Base-by-base conservation (phyloP, 1,140 invertebrate species). In the Tribolium castaneum region DNA sequence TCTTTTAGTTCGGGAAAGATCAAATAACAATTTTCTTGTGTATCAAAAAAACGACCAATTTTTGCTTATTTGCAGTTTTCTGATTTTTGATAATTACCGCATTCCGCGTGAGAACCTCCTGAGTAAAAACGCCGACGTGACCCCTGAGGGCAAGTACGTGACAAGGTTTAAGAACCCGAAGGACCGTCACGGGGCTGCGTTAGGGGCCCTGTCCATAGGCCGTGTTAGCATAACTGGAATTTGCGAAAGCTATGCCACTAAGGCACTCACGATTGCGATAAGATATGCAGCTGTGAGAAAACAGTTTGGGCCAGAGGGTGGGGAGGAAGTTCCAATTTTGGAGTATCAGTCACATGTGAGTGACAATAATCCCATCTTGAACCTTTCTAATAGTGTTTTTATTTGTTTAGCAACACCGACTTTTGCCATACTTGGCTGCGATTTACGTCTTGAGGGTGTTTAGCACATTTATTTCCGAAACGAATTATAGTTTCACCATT, bases 351-450 rank as follows among this genome's bases (percentile, higher is more conserved):
- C 96, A 62, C 96, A 96, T 87, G 91, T 93, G 82, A 89, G 89
- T 88, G 75, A 22, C 62, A 71, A 7, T 30, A 10, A 16, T n/a
- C 5, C 3, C 12, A 9, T 1, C n/a, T n/a, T 16, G 5, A 16
- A 76, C 9, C 45, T 39, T 72, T 25, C 30, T 52, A 12, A n/a
- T 71, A 34, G 39, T 45, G 66, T 1, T 79, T 75, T 45, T 0
- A 9, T 39, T 77, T 78, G 16, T 78, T 87, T 89, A 95, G 95
- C 96, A 98, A 96, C 96, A 95, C 90, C 90, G 98, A 70, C 87
- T 99, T 1, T 91, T 99, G 82, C 97, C 97, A 1, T 94, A 95
- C 86, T 86, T 99, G 59, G 94, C 97, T n/a, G 92, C 93, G 6
- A 90, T 92, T 0, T 96, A 94, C 83, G 92, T 93, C 6, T 85